Evolutionary conservation across 2,888 invertebrate genomes (phyloP), one percentile per base, ranked within the genome.

Genomic region (Ypsolopha sequella): DNA sequence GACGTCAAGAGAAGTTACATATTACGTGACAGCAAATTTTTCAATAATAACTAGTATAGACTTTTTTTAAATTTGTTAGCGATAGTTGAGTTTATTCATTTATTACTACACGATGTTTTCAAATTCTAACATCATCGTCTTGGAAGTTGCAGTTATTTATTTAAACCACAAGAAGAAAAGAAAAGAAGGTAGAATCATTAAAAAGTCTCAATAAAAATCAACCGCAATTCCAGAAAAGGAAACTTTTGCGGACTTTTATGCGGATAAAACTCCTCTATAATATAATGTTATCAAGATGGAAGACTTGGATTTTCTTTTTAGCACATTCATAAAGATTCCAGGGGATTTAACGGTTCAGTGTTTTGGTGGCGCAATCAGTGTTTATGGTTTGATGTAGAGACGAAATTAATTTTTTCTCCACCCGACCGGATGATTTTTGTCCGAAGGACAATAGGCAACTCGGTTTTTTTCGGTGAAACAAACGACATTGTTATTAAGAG

Each of bases 301-400:
- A 58, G 57, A 55, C 58, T 24, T 24, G 57, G 57, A 58, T 58
- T 58, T 57, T 55, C 50, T 55, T 54, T 62, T 62, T 60, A 62
- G 56, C 57, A 60, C 62, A 60, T 61, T 55, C 58, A 57, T 62
- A 62, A 65, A 58, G 60, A 62, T 62, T 57, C 55, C 54, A 54
- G 51, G 51, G 54, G 59, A 56, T 61, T 60, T 57, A 52, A 50
- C 56, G 58, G 56, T 57, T 48, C 53, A 56, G 55, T 56, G 56
- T 57, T 58, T 55, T 54, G 54, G 53, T 51, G 51, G 57, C 55
- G 59, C 61, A 64, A 64, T 64, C 64, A 63, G 58, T 60, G 63
- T 63, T 63, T 64, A 63, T 59, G 61, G 56, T 56, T 54, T 58
- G 58, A 60, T 60, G 62, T 61, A 55, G 56, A 56, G 50, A 55